A percentile compares a stretch with the other conserved stretches of the same genome.
Evolutionary conservation across 2,113 vertebrate genomes (phyloP).

Genomic region (Ascaphus truei): DNA sequence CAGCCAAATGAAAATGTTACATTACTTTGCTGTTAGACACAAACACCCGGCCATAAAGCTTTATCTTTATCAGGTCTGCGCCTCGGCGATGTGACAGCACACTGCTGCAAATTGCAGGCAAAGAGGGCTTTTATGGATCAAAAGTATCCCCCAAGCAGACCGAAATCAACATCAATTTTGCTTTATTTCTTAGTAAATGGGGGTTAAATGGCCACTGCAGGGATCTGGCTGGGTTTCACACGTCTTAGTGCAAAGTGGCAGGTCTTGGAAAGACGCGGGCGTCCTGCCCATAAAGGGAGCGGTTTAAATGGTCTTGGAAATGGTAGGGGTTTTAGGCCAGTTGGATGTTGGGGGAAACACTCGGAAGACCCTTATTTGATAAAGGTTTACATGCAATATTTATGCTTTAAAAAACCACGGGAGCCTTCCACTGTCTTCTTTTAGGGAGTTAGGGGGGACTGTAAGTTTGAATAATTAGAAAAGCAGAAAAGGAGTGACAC

Average conservation of each 20-base stretch:
- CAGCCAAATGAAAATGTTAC: constrained; percentile 71
- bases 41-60: constrained; percentile 65
- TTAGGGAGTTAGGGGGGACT: too few relatives aligned
- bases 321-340: too few relatives aligned
- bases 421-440: too few relatives aligned
- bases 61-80: constrained; percentile 66
- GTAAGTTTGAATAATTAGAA: too few relatives aligned
- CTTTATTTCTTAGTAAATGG: constrained; percentile 71
- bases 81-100: constrained; percentile 53
- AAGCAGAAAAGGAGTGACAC: too few relatives aligned
- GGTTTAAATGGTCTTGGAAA: too few relatives aligned
- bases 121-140: constrained; percentile 64
- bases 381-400: too few relatives aligned
- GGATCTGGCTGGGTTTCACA: constrained; percentile 40
- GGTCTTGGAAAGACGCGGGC: too few relatives aligned
- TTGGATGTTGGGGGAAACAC: too few relatives aligned
- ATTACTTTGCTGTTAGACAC: constrained; percentile 69
- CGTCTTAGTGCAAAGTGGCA: constrained; percentile 40
- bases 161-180: constrained; percentile 68
- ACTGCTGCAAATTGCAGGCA: constrained; percentile 61
- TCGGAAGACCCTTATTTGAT: too few relatives aligned
- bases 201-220: constrained; percentile 65
- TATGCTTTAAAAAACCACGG: too few relatives aligned
- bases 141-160: constrained; percentile 55
- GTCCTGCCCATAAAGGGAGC: too few relatives aligned